phyloP scores from a whole-genome alignment of 2,797 vertebrate genomes.

The Perodicticus potto region DNA sequence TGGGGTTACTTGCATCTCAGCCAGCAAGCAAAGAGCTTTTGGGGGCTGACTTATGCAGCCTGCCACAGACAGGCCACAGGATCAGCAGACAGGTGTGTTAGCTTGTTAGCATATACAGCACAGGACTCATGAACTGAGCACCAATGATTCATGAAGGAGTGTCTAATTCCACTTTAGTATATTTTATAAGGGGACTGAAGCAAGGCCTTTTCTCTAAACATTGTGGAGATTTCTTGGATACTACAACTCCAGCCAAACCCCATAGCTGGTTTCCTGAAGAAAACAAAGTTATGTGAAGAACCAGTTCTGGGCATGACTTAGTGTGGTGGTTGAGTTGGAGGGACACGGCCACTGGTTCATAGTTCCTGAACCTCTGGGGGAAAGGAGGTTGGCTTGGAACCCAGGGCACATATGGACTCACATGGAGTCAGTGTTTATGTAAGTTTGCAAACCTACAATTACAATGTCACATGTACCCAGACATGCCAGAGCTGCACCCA shows the following conservation, averaged over 20 bases:
- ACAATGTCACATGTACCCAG: not conserved
- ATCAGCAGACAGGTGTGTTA: not conserved
- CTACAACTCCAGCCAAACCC: not conserved
- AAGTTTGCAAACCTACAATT: not conserved
- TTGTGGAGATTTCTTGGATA: not conserved
- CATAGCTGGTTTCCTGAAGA: not conserved
- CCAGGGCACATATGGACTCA: not conserved
- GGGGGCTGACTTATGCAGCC: not conserved
- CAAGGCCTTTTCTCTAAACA: not conserved
- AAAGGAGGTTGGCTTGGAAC: not conserved
- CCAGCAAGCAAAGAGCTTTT: conserved; percentile 39
- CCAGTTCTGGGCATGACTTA: not conserved
- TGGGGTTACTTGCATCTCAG: conserved; percentile 54
- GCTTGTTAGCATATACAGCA: not conserved
- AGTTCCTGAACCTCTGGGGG: not conserved
- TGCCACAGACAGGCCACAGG: not conserved
- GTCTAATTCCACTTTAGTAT: not conserved
- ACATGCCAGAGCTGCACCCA: not conserved
- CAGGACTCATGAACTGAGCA: not conserved
- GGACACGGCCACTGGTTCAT: not conserved
- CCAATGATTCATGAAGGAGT: not conserved
- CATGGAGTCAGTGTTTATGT: not conserved
- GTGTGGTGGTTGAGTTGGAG: not conserved
- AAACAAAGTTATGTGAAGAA: not conserved
- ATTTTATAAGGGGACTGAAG: not conserved